These are phyloP conservation scores for Baronia brevicornis DNA, from an alignment of 2,888 invertebrate species.

Conservation along the genomic window DNA sequence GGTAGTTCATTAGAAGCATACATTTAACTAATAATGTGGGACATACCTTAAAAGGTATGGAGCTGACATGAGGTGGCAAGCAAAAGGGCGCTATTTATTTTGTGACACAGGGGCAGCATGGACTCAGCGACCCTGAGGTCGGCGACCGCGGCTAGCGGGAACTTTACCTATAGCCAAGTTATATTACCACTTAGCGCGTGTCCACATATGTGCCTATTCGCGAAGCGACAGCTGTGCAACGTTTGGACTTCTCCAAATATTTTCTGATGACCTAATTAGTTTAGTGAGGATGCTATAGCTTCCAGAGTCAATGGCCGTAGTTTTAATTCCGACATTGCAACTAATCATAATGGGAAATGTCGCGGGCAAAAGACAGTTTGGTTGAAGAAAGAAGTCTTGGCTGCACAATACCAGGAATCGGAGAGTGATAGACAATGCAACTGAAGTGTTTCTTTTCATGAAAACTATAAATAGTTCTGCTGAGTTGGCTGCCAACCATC, in stretches of 20 bases:
- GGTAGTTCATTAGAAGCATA: no score
- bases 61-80: slow-evolving; percentile 1
- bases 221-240: neutral
- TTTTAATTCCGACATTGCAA: no score
- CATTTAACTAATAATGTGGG: no score
- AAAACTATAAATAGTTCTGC: no score
- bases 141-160: slow-evolving; percentile 40
- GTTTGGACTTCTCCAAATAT: slow-evolving; percentile 20
- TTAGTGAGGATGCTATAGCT: no score
- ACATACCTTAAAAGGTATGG: slow-evolving; percentile 6
- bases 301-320: no score
- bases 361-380: no score
- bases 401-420: no score
- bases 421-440: no score
- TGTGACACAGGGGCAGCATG: slow-evolving; percentile 36
- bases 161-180: slow-evolving; percentile 19
- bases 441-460: no score
- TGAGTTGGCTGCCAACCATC: no score
- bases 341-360: no score
- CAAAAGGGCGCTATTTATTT: slow-evolving; percentile 17
- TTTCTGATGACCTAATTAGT: slow-evolving; percentile 19
- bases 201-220: slow-evolving; percentile 22
- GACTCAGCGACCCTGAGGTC: slow-evolving; percentile 34
- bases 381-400: neutral
- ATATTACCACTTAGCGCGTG: slow-evolving; percentile 30